These are phyloP conservation scores for Dendrophyllia cribrosa DNA, from an alignment of 64 coral and sea anemone species.

Conservation along the genomic window DNA sequence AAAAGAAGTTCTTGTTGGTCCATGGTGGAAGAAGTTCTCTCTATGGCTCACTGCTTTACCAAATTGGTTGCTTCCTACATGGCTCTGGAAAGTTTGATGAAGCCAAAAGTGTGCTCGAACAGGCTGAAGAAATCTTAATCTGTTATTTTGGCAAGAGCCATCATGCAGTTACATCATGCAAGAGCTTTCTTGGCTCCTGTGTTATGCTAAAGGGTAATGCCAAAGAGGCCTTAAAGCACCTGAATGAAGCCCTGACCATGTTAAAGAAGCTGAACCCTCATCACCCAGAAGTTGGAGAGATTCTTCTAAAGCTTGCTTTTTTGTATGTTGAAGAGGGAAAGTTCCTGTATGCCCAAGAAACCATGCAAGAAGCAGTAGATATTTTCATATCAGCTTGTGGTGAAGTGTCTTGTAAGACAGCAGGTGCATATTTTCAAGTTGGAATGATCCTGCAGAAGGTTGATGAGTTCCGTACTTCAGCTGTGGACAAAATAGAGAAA, in stretches of 20 bases:
- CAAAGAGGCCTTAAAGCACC: neutral
- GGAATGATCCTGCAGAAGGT: neutral
- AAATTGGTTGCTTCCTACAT: conserved; percentile 2
- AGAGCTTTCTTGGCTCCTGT: conserved; percentile 10
- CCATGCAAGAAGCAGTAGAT: neutral
- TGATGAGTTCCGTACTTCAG: neutral
- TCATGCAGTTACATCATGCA: conserved; percentile 8
- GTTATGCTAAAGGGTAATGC: neutral
- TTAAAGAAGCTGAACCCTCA: neutral
- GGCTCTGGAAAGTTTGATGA: neutral
- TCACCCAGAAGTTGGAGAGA: neutral
- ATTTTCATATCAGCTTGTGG: neutral
- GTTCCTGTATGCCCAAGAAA: neutral
- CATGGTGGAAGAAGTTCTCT: neutral
- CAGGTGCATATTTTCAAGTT: neutral
- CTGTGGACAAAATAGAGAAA: neutral
- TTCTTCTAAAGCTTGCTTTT: neutral
- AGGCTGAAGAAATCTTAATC: neutral
- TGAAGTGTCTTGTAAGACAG: neutral
- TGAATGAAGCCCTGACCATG: neutral
- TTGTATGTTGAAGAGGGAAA: neutral
- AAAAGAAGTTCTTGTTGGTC: neutral
- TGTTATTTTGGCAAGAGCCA: neutral
- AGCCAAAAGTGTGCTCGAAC: neutral
- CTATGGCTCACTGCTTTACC: conserved; percentile 15